phyloP scores from a whole-genome alignment of 2,113 vertebrate genomes.

The Marmota flaviventris region DNA sequence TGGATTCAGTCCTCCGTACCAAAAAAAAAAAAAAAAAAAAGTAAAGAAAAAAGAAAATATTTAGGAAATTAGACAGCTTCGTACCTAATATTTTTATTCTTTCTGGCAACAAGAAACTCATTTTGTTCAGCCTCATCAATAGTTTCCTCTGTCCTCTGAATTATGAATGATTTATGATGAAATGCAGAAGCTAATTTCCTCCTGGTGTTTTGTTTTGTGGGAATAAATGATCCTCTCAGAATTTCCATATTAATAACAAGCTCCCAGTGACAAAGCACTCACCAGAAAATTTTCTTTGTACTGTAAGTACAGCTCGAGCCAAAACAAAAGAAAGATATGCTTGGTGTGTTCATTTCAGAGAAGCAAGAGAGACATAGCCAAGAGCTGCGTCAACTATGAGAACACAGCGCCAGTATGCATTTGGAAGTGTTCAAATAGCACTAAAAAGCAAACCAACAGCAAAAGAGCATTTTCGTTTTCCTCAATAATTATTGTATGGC shows the following conservation, averaged over 20 bases:
- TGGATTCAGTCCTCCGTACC: too few species aligned
- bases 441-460: constrained; percentile 38
- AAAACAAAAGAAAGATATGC: constrained; percentile 73
- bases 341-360: constrained; percentile 65
- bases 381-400: constrained; percentile 47
- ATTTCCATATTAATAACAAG: constrained; percentile 80
- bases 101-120: constrained; percentile 74
- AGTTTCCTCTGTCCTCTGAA: constrained; percentile 77
- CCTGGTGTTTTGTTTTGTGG: constrained; percentile 79
- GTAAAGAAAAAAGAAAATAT: constrained; percentile 54
- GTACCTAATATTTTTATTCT: constrained; percentile 71
- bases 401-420: background rate
- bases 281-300: constrained; percentile 61
- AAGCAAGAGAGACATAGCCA: constrained; percentile 30
- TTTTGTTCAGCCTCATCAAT: constrained; percentile 77
- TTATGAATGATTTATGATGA: constrained; percentile 81
- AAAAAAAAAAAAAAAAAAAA: too few species aligned
- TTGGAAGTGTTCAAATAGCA: constrained; percentile 20
- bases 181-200: constrained; percentile 79
- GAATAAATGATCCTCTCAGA: constrained; percentile 77
- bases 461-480: constrained; percentile 57
- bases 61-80: constrained; percentile 68
- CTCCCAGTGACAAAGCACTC: constrained; percentile 69
- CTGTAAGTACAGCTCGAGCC: constrained; percentile 64
- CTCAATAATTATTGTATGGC: background rate